Evolutionary conservation across 2,888 invertebrate species (phyloP), one percentile per base, ranked within the genome.

Genomic region (Cerceris rybyensis): DNA sequence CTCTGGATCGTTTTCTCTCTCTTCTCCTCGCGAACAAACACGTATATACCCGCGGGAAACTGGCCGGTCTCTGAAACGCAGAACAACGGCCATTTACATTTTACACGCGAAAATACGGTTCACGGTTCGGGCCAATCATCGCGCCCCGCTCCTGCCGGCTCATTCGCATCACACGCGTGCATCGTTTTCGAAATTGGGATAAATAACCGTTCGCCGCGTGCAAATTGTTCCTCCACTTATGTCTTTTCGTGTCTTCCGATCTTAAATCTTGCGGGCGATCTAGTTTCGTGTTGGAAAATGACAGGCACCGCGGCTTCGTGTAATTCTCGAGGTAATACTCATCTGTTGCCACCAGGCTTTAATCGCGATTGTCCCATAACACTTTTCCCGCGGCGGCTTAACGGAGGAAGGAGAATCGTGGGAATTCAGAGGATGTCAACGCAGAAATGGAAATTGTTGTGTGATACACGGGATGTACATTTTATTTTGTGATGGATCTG

Each of bases 31-130:
- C 57, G 57, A 17, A 41, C 75, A 46, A 58, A 41, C 64, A 64
- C 52, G 70, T 71, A 64, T 78, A 72, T 67, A 70, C 77, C 58
- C 70, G 73, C 75, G 70, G 68, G 59, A 75, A 77, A 77, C 72
- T 78, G 66, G 66, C 57, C 67, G 64, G 68, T 72, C 77, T 74
- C 75, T 76, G 75, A 42, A 59, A 82, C 70, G 74, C 63, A 61
- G 85, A 84, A 85, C 86, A 85, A 78, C 87, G 28, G 85, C 86
- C 90, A 90, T 91, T 91, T 91, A 90, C 90, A 90, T 90, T 90
- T 90, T 88, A 90, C 89, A 90, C 86, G 89, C 89, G 88, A 91
- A 90, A 91, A 88, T 89, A 89, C 89, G 86, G 85, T 88, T 90
- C 88, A 90, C 88, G 86, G 84, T 81, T 85, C 84, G 87, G 88